Evolutionary conservation across 2,888 invertebrate genomes (phyloP), one percentile per base, ranked within the genome.

Genomic region (Oscheius myriophilus): DNA sequence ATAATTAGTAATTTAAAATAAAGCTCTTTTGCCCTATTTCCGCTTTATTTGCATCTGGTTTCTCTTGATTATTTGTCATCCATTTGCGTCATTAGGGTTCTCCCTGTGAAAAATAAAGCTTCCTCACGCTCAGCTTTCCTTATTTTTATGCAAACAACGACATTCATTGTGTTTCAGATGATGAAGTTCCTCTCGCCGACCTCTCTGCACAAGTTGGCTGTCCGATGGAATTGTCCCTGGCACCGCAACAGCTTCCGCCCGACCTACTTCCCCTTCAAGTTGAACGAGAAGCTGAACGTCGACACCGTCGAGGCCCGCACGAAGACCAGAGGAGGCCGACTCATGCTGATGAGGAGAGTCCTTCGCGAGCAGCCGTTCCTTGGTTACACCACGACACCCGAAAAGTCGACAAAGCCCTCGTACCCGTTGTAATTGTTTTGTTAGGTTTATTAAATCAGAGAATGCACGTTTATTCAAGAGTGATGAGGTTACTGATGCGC

Each of bases 141-240:
- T n/a, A 42, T 57, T 42, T 54, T 26, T 2, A 54, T 54, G 4
- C 53, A 26, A 6, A n/a, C 0, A 7, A 54, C 12, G 2, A 54
- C n/a, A 21, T 25, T 3, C 9, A 6, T 6, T 25, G 26, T 7
- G 2, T 45, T 59, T 45, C 25, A 23, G 43, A 33, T 46, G n/a
- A 61, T 61, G 61, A 49, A 73, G 69, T 26, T 73, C 7, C 66
- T 70, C 43, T 70, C 58, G 51, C 51, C 54, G 33, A 62, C 69
- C 25, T n/a, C 63, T 0, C 42, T 77, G 6, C 62, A 39, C 16
- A 66, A 70, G 25, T 62, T 71, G 53, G 49, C 81, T 6, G 74
- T 84, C 46, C 80, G 84, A 45, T 79, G 76, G 78, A 84, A 84
- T 64, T 84, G 84, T 55, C 84, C 84, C 7, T 84, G 84, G 84